Evolutionary conservation across 2,113 vertebrate species (phyloP), one percentile per base, ranked within the genome.

Genomic region (Irena cyanogastra): DNA sequence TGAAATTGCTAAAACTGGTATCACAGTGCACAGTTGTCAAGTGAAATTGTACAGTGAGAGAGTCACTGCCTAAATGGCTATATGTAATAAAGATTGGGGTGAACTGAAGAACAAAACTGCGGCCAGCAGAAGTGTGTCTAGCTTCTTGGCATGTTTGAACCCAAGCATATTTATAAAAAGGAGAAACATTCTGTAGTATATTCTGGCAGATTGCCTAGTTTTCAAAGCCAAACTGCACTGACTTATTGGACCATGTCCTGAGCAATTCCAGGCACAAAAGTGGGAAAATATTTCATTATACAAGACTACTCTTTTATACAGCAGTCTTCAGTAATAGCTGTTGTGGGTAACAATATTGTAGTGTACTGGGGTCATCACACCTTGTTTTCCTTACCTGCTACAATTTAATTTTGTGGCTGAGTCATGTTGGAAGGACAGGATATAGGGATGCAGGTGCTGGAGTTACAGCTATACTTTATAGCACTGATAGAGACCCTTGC

Each of bases 1-100:
- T 89, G 88, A 87, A 95, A 96, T 94, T 84, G 60, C 90, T 93
- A 86, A 68, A 95, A 64, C 33, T 84, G 77, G 27, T 90, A 87
- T 78, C 80, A 84, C 42, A 68, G 66, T 74, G 72, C 80, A 89
- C 50, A 93, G 66, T 63, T 88, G 57, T 90, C 82, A 88, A 63
- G 28, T n/a, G 42, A 49, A 83, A 87, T 44, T 92, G 86, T 84
- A 57, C 72, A 70, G 45, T 72, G 42, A 49, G 57, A 64, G 26
- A 74, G 21, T 4, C 2, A 83, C 64, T 80, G 44, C 49, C 64
- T 87, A 90, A 87, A 84, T 82, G 44, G n/a, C 65, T 92, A 11
- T 39, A 75, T 28, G 63, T 75, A 92, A 53, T 75, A 75, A 83
- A 60, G 54, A 91, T 9, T 69, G 71, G 39, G 68, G 56, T 86